Evolutionary conservation across 2,888 invertebrate genomes (phyloP), one percentile per base, ranked within the genome.

Genomic region (Acanthosepion lycidas): DNA sequence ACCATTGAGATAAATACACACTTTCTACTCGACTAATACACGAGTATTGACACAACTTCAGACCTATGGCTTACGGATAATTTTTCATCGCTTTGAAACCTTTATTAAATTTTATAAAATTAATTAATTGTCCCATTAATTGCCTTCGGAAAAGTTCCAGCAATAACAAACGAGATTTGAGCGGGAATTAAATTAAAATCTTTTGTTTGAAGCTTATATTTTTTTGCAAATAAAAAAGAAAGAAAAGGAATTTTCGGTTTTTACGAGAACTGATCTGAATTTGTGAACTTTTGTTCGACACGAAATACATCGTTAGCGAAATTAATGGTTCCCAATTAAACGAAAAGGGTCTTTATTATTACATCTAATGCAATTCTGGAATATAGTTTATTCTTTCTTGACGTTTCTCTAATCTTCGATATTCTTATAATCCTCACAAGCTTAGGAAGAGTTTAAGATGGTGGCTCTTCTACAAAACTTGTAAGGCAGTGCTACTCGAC

Each of bases 121-220:
- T 78, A 78, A 78, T 78, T 78, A 78, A 78, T 78, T 78, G 78
- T n/a, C 78, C 12, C n/a, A 78, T 78, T 78, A 78, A 78, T 78
- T n/a, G 9, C 78, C 23, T 78, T 33, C n/a, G n/a, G n/a, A 78
- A 78, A 78, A 33, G 9, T n/a, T 78, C 78, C 4, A n/a, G 9
- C 15, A n/a, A 78, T 78, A 78, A 78, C n/a, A n/a, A 78, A 78
- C n/a, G 78, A 78, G 78, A n/a, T 78, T 78, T 33, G 33, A 18
- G n/a, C 9, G n/a, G 78, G n/a, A 78, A 78, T 78, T 15, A 78
- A 78, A 78, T 78, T 78, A 78, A 78, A 78, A 78, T 78, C n/a
- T 78, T 78, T 78, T 78, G n/a, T 78, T 78, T 59, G 59, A 59
- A 59, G 59, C 5, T 59, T 20, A 4, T 59, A 26, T 20, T 59